Base-by-base conservation (phyloP, 2,888 invertebrate genomes). In the Stenichneumon culpator region DNA sequence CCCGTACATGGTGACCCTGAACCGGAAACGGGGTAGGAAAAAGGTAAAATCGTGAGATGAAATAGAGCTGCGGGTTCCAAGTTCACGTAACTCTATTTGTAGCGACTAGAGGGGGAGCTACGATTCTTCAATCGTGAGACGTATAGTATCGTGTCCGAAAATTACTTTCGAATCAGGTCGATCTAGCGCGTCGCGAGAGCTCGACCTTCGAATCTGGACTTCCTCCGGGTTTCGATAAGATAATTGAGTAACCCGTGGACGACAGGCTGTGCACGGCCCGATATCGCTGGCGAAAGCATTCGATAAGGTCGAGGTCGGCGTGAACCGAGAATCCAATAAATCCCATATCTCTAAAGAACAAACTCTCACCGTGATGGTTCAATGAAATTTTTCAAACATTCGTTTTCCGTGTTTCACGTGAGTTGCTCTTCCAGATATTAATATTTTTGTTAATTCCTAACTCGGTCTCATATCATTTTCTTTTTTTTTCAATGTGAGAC, bases 271-370 rank as follows among this genome's bases (percentile, higher is more conserved):
- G 69, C 44, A 25, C 57, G 60, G 0, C 16, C 19, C 25, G 44
- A 25, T 28, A 19, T 19, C 16, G 25, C 25, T 44, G 14, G 9
- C 28, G 36, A 11, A 60, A 74, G 28, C 36, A 44, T n/a, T 67
- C 36, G 39, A 69, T 36, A 70, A 32, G 63, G 67, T 74, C 69
- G 63, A 60, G 68, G 69, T 36, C 60, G 44, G 47, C 44, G 52
- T 16, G 22, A 36, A 25, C 32, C n/a, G 44, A 39, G 69, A 81
- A 81, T 81, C 69, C 81, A 81, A 81, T 81, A 75, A 81, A 69
- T 39, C 36, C 28, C 7, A 16, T 22, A 60, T 14, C 25, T 69
- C 14, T 19, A 25, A 50, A 44, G 57, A 63, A 78, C 47, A 69
- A 69, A 67, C 68, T 39, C 4, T 11, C 60, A 63, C 50, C 75